Evolutionary conservation across 1,140 invertebrate species (phyloP).

Genomic region (Hyposmocoma kahamanoa): DNA sequence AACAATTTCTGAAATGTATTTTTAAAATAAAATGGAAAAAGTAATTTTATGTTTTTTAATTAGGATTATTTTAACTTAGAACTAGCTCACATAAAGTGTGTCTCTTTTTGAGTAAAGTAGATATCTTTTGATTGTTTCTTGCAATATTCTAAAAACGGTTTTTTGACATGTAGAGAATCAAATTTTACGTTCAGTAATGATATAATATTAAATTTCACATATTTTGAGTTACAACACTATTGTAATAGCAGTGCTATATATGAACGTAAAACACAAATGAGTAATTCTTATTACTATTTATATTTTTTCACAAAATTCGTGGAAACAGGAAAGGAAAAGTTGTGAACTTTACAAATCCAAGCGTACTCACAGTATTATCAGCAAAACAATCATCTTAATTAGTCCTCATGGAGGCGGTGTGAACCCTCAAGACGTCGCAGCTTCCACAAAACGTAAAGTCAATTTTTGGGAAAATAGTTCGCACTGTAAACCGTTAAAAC

Average conservation of each 20-base stretch:
- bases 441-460: not conserved
- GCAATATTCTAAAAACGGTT: too few relatives aligned
- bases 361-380: conserved; percentile 1
- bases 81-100: too few relatives aligned
- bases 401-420: not conserved
- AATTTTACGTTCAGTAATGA: too few relatives aligned
- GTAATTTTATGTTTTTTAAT: not conserved
- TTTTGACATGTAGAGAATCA: too few relatives aligned
- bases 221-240: too few relatives aligned
- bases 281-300: too few relatives aligned
- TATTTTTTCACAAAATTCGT: not conserved
- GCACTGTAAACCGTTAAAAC: not conserved
- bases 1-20: too few relatives aligned
- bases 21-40: too few relatives aligned
- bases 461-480: not conserved
- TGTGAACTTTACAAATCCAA: not conserved
- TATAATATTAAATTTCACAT: too few relatives aligned
- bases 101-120: not conserved
- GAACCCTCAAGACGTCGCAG: not conserved
- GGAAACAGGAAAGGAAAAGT: not conserved
- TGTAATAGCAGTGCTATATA: too few relatives aligned
- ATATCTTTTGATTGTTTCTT: too few relatives aligned
- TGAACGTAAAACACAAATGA: too few relatives aligned
- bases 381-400: not conserved
- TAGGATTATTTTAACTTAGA: not conserved